Conservation (phyloP, 2,797 vertebrate genomes). For the Scolopax rusticola region DNA sequence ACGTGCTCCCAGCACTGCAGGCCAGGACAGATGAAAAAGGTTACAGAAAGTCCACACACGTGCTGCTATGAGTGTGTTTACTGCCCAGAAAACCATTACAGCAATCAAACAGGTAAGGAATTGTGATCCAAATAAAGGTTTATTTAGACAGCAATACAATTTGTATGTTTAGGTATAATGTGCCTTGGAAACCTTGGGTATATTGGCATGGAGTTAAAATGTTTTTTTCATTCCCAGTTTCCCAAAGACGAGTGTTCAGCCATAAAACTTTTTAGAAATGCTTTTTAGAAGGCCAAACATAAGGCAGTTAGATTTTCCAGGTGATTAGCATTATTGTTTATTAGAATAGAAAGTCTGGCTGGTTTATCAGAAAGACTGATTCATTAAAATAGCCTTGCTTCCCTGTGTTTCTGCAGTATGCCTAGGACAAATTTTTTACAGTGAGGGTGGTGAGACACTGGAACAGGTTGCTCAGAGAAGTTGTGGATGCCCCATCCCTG, state of each 20-base stretch:
- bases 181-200: background rate
- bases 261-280: background rate
- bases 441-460: background rate
- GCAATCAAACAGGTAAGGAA: slow-evolving; percentile 83
- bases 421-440: background rate
- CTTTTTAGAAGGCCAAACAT: background rate
- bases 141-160: background rate
- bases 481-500: background rate
- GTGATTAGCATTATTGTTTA: background rate
- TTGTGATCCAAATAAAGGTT: background rate
- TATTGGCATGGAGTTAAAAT: background rate
- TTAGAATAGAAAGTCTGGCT: background rate
- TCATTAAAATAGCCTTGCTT: background rate
- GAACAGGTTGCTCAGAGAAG: background rate
- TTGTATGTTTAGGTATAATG: background rate
- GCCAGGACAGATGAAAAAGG: slow-evolving; percentile 89
- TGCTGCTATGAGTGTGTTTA: slow-evolving; percentile 90
- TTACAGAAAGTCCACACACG: slow-evolving; percentile 84
- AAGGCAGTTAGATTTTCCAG: background rate
- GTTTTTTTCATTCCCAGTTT: background rate
- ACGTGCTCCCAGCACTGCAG: slow-evolving; percentile 86
- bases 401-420: background rate
- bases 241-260: fast-evolving
- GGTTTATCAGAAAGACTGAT: background rate
- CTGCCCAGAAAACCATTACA: slow-evolving; percentile 89